phyloP scores from a whole-genome alignment of 2,888 invertebrate species.

The Molorchus minor region DNA sequence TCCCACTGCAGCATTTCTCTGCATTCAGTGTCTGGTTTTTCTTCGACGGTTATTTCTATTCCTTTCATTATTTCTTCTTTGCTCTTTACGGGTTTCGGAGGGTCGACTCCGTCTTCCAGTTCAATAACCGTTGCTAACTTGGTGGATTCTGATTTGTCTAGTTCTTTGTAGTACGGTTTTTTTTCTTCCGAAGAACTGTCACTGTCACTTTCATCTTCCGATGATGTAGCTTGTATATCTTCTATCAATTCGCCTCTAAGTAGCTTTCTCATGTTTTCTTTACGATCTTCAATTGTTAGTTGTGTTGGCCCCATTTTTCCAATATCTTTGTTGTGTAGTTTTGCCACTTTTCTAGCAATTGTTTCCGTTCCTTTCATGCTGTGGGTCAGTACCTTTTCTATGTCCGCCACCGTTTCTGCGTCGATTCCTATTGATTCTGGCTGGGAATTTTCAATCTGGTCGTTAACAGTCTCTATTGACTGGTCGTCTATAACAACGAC shows the following conservation, averaged over 20 bases:
- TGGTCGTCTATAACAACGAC: not conserved
- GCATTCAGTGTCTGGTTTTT: constrained; percentile 42
- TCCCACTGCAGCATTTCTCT: constrained; percentile 56
- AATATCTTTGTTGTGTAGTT: not conserved
- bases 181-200: constrained; percentile 38
- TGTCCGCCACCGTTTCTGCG: constrained; percentile 2
- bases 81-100: constrained; percentile 32
- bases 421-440: not conserved
- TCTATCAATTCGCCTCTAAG: not conserved
- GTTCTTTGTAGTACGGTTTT: constrained; percentile 41
- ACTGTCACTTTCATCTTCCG: constrained; percentile 24
- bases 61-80: constrained; percentile 39
- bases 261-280: not conserved
- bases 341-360: not conserved
- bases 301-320: not conserved
- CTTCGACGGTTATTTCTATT: constrained; percentile 13
- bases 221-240: constrained; percentile 15
- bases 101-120: constrained; percentile 5
- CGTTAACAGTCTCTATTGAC: no score
- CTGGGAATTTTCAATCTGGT: no score
- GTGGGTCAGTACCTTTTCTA: not conserved
- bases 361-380: not conserved
- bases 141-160: constrained; percentile 39
- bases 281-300: no score
- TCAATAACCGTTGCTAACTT: constrained; percentile 19